These are phyloP conservation scores for Promerops cafer DNA, from an alignment of 2,113 vertebrate genomes.

Conservation along the genomic window DNA sequence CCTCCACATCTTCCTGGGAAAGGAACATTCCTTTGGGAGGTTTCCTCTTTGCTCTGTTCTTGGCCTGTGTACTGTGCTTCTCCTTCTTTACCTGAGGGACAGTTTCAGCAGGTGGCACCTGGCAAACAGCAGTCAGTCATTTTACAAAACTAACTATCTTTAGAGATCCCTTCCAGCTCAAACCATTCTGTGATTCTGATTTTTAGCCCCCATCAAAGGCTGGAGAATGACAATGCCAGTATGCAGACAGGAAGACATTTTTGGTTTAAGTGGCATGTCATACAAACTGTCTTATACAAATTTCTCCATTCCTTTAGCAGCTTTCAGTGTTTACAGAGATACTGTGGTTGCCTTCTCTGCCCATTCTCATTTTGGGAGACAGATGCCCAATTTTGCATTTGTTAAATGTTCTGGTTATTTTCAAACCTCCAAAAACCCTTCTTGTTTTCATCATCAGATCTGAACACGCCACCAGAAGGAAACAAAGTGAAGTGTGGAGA, in stretches of 20 bases:
- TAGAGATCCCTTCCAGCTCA: background rate
- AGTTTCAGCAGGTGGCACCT: slow-evolving; percentile 74
- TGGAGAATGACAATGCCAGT: background rate
- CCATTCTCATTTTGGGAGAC: background rate
- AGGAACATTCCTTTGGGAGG: slow-evolving; percentile 97
- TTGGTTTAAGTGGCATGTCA: background rate
- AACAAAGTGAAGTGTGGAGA: background rate
- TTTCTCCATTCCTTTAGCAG: background rate
- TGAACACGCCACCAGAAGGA: background rate
- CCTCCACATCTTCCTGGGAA: slow-evolving; percentile 86
- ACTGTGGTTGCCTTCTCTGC: background rate
- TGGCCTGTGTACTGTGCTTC: slow-evolving; percentile 79
- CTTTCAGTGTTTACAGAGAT: background rate
- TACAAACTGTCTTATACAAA: background rate
- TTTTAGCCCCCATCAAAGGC: background rate
- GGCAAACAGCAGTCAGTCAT: slow-evolving; percentile 12
- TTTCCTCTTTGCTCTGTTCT: slow-evolving; percentile 89
- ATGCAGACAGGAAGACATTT: background rate
- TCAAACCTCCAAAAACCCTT: background rate
- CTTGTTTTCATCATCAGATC: background rate
- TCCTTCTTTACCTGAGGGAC: slow-evolving; percentile 84
- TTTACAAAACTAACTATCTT: background rate
- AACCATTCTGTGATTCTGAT: background rate
- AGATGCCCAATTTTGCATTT: background rate
- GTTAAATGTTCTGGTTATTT: background rate